A percentile compares a stretch with the other conserved stretches of the same genome.
Conservation (phyloP, 1,140 invertebrate genomes). For the Subanguina moxae region DNA sequence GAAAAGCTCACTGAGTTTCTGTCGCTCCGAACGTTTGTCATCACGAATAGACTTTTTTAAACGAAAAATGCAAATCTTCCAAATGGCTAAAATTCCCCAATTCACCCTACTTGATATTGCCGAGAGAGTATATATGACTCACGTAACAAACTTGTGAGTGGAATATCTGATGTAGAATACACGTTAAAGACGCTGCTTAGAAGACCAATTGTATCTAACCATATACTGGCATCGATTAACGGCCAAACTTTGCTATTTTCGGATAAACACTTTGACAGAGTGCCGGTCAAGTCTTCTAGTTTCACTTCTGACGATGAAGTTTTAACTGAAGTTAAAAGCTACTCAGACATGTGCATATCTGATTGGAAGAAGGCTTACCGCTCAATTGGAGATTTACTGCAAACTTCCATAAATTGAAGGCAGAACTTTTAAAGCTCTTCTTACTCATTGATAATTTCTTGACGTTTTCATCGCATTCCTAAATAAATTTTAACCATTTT, state of each 20-base stretch:
- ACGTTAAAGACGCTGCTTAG: neutral
- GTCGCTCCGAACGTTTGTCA: neutral
- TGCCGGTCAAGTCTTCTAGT: neutral
- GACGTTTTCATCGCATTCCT: slow-evolving; percentile 5
- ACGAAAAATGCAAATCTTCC: neutral
- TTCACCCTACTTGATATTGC: neutral
- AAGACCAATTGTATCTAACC: slow-evolving; percentile 1
- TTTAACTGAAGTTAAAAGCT: too few species aligned
- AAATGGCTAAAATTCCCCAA: neutral
- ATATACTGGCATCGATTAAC: neutral
- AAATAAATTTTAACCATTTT: too few species aligned
- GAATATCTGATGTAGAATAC: neutral
- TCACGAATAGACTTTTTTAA: neutral
- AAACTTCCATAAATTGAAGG: too few species aligned
- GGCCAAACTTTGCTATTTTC: slow-evolving; percentile 1
- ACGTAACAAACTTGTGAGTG: neutral
- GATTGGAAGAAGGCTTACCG: too few species aligned
- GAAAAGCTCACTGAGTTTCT: neutral
- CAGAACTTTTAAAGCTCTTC: too few species aligned
- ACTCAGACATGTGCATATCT: too few species aligned
- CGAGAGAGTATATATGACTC: neutral
- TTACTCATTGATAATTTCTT: neutral
- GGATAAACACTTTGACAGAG: neutral
- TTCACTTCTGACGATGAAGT: slow-evolving; percentile 5
- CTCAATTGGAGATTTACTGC: too few species aligned